Evolutionary conservation across 2,888 invertebrate species (phyloP).

Genomic region (Melieria picta): DNA sequence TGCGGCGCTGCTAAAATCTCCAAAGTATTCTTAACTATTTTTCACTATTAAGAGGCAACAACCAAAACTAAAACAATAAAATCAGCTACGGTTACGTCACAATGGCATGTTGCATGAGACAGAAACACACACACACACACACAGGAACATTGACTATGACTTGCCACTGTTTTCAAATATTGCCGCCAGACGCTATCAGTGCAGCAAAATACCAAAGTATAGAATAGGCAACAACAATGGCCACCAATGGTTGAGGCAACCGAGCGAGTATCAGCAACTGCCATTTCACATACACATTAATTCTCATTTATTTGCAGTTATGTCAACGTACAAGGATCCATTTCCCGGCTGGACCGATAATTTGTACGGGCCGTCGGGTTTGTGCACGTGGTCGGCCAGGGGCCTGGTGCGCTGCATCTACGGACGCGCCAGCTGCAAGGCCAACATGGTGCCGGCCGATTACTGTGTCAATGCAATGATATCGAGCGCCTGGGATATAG

Average conservation of each 20-base stretch:
- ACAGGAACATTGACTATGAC: not conserved
- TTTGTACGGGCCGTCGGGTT: conserved; percentile 66
- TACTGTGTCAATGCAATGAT: conserved; percentile 67
- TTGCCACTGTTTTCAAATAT: no score
- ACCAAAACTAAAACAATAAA: not conserved
- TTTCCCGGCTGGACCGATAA: conserved; percentile 67
- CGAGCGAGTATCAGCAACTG: not conserved
- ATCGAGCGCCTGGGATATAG: conserved; percentile 65
- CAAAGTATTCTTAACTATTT: conserved; percentile 34
- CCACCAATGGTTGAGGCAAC: conserved; percentile 2
- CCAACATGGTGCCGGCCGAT: conserved; percentile 66
- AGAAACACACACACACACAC: not conserved
- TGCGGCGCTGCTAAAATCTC: conserved; percentile 11
- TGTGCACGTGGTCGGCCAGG: conserved; percentile 65
- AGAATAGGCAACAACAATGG: not conserved
- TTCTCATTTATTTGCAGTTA: conserved; percentile 63
- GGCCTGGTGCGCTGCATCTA: conserved; percentile 65
- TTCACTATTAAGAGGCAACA: conserved; percentile 30
- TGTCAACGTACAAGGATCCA: conserved; percentile 67
- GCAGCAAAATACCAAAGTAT: no score
- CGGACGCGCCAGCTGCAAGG: conserved; percentile 60
- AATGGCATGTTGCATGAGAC: no score
- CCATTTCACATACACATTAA: conserved; percentile 49
- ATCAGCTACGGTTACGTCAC: no score
- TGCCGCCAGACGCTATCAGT: no score